These are phyloP conservation scores for Enteromius afrohamiltoni DNA, from an alignment of 2,797 vertebrate species.

Conservation along the genomic window DNA sequence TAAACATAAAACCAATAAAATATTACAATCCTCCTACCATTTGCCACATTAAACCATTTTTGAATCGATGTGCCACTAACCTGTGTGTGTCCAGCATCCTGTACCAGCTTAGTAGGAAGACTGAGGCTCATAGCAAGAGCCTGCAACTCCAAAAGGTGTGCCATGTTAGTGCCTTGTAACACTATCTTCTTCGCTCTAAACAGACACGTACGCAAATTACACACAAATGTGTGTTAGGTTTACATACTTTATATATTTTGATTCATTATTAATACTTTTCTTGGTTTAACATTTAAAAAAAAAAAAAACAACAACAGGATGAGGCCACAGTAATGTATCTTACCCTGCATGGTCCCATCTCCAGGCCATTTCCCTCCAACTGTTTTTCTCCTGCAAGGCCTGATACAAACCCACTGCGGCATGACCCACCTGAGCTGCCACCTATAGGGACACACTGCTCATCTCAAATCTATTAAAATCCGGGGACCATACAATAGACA, in stretches of 20 bases:
- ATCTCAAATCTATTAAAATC: constrained; percentile 3
- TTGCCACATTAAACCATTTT: no score
- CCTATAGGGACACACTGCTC: constrained; percentile 66
- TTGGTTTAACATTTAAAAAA: neutral
- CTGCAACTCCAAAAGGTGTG: constrained; percentile 84
- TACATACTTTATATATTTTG: neutral
- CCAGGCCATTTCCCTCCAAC: constrained; percentile 82
- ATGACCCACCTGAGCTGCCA: constrained; percentile 85
- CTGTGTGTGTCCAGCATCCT: constrained; percentile 85
- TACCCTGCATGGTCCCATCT: constrained; percentile 86
- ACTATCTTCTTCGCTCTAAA: constrained; percentile 85
- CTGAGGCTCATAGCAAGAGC: constrained; percentile 84
- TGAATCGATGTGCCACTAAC: constrained; percentile 59
- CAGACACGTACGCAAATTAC: neutral
- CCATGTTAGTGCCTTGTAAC: constrained; percentile 81
- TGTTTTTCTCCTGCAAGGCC: constrained; percentile 80
- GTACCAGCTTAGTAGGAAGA: constrained; percentile 83
- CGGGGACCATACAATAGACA: neutral
- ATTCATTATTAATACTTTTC: neutral
- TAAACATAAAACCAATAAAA: neutral
- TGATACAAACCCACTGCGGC: constrained; percentile 84
- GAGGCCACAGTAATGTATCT: constrained; percentile 47
- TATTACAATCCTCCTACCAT: neutral
- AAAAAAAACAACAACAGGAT: neutral
- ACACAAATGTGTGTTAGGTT: neutral